Base-by-base conservation (phyloP, 2,888 invertebrate species). In the Ellobium chinense region DNA sequence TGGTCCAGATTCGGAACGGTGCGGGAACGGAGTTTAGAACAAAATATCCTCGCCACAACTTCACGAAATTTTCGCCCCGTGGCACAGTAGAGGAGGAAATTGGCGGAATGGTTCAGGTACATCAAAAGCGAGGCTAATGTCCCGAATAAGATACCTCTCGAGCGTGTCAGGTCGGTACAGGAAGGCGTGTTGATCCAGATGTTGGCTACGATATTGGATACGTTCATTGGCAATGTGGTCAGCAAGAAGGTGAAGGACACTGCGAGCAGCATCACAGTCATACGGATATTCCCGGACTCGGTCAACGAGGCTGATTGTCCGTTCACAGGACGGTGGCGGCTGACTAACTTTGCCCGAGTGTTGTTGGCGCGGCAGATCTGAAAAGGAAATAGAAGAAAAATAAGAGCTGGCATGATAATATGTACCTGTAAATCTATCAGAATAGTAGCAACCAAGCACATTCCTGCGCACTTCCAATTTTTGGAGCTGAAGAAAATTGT, bases 61-160 rank as follows among this genome's bases (percentile, higher is more conserved):
- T 87, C 85, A 60, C 90, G 83, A 80, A 90, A 90, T 70, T 89
- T 90, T 37, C 88, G 87, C 24, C 90, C 90, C 18, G 88, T 84
- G 69, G 89, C 90, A 81, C 90, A 90, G 75, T 90, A 90, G 36
- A 90, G 84, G 68, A 89, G 88, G 82, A 92, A 92, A 85, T 92
- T 92, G 69, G 90, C 87, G 21, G 90, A 90, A 79, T 92, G 92
- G 79, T 92, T 92, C 18, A 90, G 75, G 81, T 90, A 92, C 92
- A 92, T 92, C 5, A 92, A 85, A 62, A 91, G 84, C 72, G 90
- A 88, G 0, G 91, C 88, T 34, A 90, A 82, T 0, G 91, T 91
- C 27, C 87, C 76, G 4, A 89, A 85, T 31, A 92, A 84, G 31
- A 84, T 66, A 66, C 85, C 85, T 37, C 68, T 80, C 9, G 86